These are phyloP conservation scores for Austrofundulus limnaeus DNA, from an alignment of 2,113 vertebrate genomes.

Conservation along the genomic window DNA sequence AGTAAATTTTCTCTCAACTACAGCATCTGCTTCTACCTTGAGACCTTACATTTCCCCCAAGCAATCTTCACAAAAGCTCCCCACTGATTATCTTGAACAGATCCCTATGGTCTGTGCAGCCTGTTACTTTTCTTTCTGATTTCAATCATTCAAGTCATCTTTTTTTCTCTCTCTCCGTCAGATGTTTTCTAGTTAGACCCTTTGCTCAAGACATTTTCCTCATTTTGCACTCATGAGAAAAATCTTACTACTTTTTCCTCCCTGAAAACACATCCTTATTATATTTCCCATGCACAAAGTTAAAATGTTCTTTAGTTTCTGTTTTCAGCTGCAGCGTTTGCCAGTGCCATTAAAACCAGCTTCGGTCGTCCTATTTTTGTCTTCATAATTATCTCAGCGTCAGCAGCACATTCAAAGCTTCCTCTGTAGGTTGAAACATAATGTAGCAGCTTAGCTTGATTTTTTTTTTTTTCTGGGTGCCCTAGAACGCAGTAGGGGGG, in stretches of 20 bases:
- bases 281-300: slow-evolving; percentile 2
- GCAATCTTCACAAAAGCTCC: slow-evolving; percentile 48
- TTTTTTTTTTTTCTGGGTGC: slow-evolving; percentile 37
- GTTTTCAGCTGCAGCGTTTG: slow-evolving; percentile 16
- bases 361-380: slow-evolving; percentile 13
- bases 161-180: slow-evolving; percentile 17
- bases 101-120: slow-evolving; percentile 35
- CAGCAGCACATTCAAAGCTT: slow-evolving; percentile 29
- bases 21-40: slow-evolving; percentile 46
- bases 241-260: too few species aligned
- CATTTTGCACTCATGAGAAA: background rate
- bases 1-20: slow-evolving; percentile 45
- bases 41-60: slow-evolving; percentile 46
- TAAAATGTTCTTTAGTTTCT: background rate
- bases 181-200: background rate
- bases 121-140: slow-evolving; percentile 17
- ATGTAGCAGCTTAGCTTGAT: slow-evolving; percentile 28
- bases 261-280: background rate
- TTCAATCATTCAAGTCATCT: slow-evolving; percentile 25
- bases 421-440: slow-evolving; percentile 34
- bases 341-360: slow-evolving; percentile 13
- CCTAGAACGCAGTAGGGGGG: slow-evolving; percentile 50
- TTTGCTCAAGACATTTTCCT: slow-evolving; percentile 7
- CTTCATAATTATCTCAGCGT: slow-evolving; percentile 15
- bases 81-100: slow-evolving; percentile 30